A percentile compares a stretch with the other conserved stretches of the same genome.
Conservation (phyloP, 1,140 invertebrate species). For the Calephelis virginiensis region DNA sequence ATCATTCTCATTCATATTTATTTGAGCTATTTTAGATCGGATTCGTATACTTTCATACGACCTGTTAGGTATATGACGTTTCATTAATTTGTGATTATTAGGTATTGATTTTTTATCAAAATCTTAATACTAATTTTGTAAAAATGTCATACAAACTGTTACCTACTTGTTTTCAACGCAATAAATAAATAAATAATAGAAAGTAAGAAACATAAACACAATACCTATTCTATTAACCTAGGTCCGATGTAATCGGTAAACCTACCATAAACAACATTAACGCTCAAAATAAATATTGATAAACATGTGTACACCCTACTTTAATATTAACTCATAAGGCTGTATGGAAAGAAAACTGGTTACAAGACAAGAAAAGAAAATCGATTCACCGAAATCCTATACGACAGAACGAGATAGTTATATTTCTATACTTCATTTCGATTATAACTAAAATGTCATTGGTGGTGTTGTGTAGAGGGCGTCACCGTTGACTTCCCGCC, state of each 20-base stretch:
- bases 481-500: slow-evolving; percentile 62
- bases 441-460: slow-evolving; percentile 37
- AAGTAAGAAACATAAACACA: too few relatives aligned
- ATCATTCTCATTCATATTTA: too few relatives aligned
- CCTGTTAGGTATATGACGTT: too few relatives aligned
- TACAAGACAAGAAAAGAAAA: slow-evolving; percentile 18
- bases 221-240: too few relatives aligned
- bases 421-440: slow-evolving; percentile 1
- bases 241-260: neutral
- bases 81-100: too few relatives aligned
- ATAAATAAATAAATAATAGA: too few relatives aligned
- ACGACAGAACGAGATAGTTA: neutral
- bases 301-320: slow-evolving; percentile 18
- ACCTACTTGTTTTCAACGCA: too few relatives aligned
- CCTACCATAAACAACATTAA: slow-evolving; percentile 3
- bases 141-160: too few relatives aligned
- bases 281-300: slow-evolving; percentile 18
- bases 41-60: too few relatives aligned
- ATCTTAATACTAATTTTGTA: too few relatives aligned
- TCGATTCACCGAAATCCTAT: neutral
- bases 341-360: slow-evolving; percentile 11
- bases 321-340: slow-evolving; percentile 16
- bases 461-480: slow-evolving; percentile 57
- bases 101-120: too few relatives aligned
- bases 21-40: too few relatives aligned